Conservation (phyloP, 2,797 vertebrate genomes). For the Parambassis ranga region DNA sequence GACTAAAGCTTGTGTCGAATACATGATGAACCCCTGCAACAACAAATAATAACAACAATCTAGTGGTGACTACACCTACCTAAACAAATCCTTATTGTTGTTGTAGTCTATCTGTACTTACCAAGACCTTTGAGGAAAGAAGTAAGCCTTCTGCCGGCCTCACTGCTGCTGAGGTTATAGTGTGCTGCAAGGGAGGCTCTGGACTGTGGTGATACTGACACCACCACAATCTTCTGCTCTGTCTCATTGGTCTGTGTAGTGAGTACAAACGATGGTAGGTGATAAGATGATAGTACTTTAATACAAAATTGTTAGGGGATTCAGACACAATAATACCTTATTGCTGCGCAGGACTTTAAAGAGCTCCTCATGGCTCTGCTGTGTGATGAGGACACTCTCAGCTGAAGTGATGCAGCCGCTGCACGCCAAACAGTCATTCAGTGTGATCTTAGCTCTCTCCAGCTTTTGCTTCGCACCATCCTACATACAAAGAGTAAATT, state of each 20-base stretch:
- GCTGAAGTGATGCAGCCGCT: constrained; percentile 97
- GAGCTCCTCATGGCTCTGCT: constrained; percentile 94
- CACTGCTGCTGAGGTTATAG: constrained; percentile 81
- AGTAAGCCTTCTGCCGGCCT: constrained; percentile 85
- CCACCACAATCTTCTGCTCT: constrained; percentile 86
- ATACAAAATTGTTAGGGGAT: background rate
- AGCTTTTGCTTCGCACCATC: constrained; percentile 87
- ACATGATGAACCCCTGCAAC: constrained; percentile 89
- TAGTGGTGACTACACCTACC: background rate
- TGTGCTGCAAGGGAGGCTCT: constrained; percentile 88
- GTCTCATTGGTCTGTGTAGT: constrained; percentile 59
- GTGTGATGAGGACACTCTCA: constrained; percentile 90
- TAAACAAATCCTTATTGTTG: background rate
- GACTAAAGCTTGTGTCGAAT: constrained; percentile 91
- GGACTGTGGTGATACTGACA: constrained; percentile 92
- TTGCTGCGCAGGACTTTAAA: constrained; percentile 84
- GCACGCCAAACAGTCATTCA: constrained; percentile 95
- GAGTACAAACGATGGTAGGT: background rate
- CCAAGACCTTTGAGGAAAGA: constrained; percentile 87
- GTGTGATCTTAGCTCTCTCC: constrained; percentile 91
- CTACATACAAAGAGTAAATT: constrained; percentile 64
- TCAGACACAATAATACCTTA: constrained; percentile 74
- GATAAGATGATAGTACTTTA: background rate
- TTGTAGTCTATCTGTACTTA: constrained; percentile 36
- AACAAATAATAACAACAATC: background rate